Base-by-base conservation (phyloP, 2,797 vertebrate genomes). In the Saxicola maurus region DNA sequence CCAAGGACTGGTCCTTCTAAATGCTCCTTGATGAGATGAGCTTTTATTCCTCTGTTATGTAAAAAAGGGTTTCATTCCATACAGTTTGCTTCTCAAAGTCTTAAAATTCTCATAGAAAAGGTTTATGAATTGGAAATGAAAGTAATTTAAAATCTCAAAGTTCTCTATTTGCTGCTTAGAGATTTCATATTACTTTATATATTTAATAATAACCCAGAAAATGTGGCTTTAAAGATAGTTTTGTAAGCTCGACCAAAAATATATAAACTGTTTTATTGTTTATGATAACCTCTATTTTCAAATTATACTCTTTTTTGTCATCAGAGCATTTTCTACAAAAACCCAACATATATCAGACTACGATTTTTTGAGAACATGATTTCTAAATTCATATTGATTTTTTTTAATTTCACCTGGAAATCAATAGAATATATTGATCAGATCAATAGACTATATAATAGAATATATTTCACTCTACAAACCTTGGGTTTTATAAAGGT, bases 1-100 rank as follows among this genome's bases (percentile, higher is more conserved):
- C 46, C 86, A 87, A 88, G 65, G 75, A 77, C 74, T 76, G 33
- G 43, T 82, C 53, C 30, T 87, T 79, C 64, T 76, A 90, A 91
- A 85, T 64, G 42, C 23, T 77, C 42, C 87, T 92, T 85, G 85
- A 90, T 35, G 33, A 79, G 31, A 74, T 0, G 4, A 51, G 43
- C 2, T 60, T 84, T 82, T 80, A 85, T 88, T 67, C 7, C n/a
- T 82, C 35, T 84, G 53, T 60, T 46, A 18, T 71, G 79, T 79
- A n/a, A 31, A 49, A 67, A 64, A 48, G 12, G 4, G 5, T 55
- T 92, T 81, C 28, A 23, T 61, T 65, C 18, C 23, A 43, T 67
- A 53, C 6, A 40, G 8, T 72, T 78, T 81, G 8, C 53, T 86
- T 82, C 28, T 71, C 25, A 40, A 5, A 25, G 17, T 40, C 33